Percentiles rank a stretch among this genome's conserved stretches.
phyloP scores from a whole-genome alignment of 2,888 invertebrate species.

The Cosmopolites sordidus region DNA sequence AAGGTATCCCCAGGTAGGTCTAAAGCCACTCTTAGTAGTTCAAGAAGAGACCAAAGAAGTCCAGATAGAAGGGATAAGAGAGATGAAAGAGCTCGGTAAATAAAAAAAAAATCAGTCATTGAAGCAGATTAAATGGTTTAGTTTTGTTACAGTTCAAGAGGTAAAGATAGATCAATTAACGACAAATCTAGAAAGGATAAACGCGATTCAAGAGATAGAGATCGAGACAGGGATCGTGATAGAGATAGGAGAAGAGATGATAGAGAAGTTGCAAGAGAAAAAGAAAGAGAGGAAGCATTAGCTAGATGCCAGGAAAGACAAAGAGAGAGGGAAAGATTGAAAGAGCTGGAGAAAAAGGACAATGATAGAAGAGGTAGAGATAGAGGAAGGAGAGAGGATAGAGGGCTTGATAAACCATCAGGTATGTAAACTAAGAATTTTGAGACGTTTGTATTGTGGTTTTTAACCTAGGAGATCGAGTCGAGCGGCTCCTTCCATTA shows the following conservation, averaged over 20 bases:
- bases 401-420: slow-evolving; percentile 59
- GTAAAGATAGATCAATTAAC: slow-evolving; percentile 35
- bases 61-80: slow-evolving; percentile 47
- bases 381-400: slow-evolving; percentile 53
- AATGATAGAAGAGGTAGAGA: slow-evolving; percentile 52
- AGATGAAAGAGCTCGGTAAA: slow-evolving; percentile 51
- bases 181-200: slow-evolving; percentile 33
- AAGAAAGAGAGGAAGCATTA: slow-evolving; percentile 60
- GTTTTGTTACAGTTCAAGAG: slow-evolving; percentile 37
- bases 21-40: slow-evolving; percentile 32
- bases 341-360: slow-evolving; percentile 51
- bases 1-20: slow-evolving; percentile 41
- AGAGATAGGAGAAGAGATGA: slow-evolving; percentile 51
- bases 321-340: slow-evolving; percentile 53
- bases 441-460: neutral
- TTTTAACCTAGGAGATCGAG: slow-evolving; percentile 44
- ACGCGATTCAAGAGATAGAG: slow-evolving; percentile 60
- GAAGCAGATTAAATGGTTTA: slow-evolving; percentile 2
- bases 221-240: slow-evolving; percentile 52
- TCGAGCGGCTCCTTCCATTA: slow-evolving; percentile 60
- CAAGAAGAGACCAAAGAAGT: slow-evolving; percentile 42
- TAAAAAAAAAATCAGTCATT: slow-evolving; percentile 2
- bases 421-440: slow-evolving; percentile 21
- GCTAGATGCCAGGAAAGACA: slow-evolving; percentile 62
- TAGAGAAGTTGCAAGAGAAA: slow-evolving; percentile 56